Conservation (phyloP, 2,113 vertebrate species). For the Burhinus bistriatus region DNA sequence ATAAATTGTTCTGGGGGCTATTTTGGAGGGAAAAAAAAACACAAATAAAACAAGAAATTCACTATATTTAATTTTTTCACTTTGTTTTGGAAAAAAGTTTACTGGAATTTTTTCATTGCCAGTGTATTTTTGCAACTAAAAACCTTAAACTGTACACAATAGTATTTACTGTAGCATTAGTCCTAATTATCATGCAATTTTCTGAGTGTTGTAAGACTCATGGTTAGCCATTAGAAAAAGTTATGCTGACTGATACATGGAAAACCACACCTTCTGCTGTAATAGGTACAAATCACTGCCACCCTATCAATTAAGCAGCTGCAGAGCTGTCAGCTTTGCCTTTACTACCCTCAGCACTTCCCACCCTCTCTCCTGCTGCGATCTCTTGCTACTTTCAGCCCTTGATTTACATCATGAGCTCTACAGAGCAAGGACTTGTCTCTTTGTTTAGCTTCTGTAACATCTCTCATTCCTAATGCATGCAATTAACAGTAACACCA, state of each 20-base stretch:
- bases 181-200: neutral
- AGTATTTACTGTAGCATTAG: neutral
- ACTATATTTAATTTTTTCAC: neutral
- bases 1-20: neutral
- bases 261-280: neutral
- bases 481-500: neutral
- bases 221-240: neutral
- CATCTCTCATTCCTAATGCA: neutral
- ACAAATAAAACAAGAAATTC: neutral
- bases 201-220: neutral
- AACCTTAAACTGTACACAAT: neutral
- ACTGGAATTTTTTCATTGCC: neutral
- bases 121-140: neutral
- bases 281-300: neutral
- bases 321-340: neutral
- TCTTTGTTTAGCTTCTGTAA: neutral
- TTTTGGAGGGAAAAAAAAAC: no score
- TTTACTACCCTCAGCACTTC: neutral
- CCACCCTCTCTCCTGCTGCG: neutral
- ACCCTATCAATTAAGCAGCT: neutral
- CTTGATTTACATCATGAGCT: neutral
- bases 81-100: neutral
- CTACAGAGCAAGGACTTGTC: neutral
- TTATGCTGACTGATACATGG: neutral
- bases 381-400: neutral